These are phyloP conservation scores for Corythoichthys haematopterus DNA, from an alignment of 2,113 vertebrate species.

Conservation along the genomic window DNA sequence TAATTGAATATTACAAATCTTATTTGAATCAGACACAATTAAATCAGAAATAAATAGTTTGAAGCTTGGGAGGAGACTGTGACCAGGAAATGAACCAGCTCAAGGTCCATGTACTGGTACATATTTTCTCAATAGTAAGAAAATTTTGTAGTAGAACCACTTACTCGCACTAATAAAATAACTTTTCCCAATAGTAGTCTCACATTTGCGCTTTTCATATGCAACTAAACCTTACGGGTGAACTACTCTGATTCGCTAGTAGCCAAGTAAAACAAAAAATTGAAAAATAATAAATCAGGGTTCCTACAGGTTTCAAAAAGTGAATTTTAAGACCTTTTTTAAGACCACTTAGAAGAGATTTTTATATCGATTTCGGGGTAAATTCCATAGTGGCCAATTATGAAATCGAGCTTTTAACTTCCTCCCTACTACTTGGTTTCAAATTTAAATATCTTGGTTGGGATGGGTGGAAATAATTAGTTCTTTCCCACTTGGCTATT, in stretches of 20 bases:
- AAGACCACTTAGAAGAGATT: too few relatives aligned
- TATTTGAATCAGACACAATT: neutral
- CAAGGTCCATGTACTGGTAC: too few relatives aligned
- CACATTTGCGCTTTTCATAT: neutral
- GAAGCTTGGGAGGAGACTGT: neutral
- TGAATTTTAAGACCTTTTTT: too few relatives aligned
- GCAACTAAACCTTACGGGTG: too few relatives aligned
- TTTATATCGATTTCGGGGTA: too few relatives aligned
- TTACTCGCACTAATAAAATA: neutral
- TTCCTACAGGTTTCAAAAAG: too few relatives aligned
- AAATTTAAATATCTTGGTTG: too few relatives aligned
- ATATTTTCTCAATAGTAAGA: neutral
- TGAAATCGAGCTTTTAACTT: too few relatives aligned
- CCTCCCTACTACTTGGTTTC: too few relatives aligned
- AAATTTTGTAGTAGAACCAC: neutral
- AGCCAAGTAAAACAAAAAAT: neutral
- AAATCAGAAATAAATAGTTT: conserved; percentile 4
- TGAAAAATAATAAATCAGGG: neutral
- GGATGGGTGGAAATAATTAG: too few relatives aligned
- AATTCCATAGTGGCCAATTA: too few relatives aligned
- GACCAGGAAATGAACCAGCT: neutral
- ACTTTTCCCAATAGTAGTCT: neutral
- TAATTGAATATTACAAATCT: neutral
- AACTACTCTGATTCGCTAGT: neutral
- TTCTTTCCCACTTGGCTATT: too few relatives aligned